Conservation (phyloP, 2,797 vertebrate species). For the Cirrhinus mrigala region DNA sequence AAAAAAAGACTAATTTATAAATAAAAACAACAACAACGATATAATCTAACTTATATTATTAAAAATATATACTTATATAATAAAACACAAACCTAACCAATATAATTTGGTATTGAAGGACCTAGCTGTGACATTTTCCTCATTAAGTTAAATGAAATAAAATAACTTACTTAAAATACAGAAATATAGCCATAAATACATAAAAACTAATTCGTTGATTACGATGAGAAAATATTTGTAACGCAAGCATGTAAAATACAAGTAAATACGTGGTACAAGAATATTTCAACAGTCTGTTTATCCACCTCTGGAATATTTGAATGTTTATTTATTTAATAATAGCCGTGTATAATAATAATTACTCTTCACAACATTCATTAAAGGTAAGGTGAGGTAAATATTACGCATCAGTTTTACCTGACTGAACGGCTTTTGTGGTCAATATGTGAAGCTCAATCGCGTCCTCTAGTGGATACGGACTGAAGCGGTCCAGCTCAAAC, state of each 20-base stretch:
- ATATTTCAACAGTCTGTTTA: too few relatives aligned
- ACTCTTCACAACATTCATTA: not conserved
- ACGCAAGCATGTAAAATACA: not conserved
- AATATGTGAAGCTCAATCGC: not conserved
- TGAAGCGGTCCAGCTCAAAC: not conserved
- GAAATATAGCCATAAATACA: not conserved
- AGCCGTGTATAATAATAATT: not conserved
- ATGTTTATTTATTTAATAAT: not conserved
- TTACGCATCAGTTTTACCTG: too few relatives aligned
- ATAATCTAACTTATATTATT: too few relatives aligned
- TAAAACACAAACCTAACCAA: not conserved
- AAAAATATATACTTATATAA: too few relatives aligned
- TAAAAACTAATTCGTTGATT: not conserved
- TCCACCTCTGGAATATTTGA: not conserved
- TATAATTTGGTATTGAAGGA: not conserved
- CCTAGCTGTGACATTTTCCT: not conserved
- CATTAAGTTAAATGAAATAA: not conserved
- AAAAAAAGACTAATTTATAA: too few relatives aligned
- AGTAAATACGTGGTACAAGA: not conserved
- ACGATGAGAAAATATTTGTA: not conserved
- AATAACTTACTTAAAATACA: not conserved
- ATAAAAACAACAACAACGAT: too few relatives aligned
- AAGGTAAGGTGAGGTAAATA: not conserved
- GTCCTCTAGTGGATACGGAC: slow-evolving; percentile 1
- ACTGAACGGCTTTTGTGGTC: too few relatives aligned